Base-by-base conservation (phyloP, 2,113 vertebrate genomes). In the Leucoraja erinaceus region DNA sequence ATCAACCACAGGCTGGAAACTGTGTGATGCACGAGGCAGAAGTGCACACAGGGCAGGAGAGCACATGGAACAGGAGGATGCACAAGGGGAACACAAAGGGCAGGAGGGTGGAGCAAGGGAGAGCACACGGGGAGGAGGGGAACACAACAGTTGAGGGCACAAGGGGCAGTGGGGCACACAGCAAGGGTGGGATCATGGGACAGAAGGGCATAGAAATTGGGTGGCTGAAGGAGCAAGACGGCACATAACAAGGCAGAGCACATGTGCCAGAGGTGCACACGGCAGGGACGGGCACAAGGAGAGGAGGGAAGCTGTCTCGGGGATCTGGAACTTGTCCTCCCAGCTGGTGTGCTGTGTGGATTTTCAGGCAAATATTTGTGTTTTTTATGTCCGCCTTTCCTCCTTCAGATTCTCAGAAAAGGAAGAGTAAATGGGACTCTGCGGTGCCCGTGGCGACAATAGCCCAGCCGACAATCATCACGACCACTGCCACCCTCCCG, bases 401-500 rank as follows among this genome's bases (percentile, higher is more conserved):
- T 93, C 28, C 8, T 93, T 76, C 97, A 98, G 99, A 99, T 81
- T 97, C 98, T 86, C 99, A 99, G 94, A 99, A 99, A 96, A 97
- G 99, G 94, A 99, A 99, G 95, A 99, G 98, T 95, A 99, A 99
- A 93, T 99, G 99, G 99, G 99, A 99, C 95, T 99, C 99, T 0
- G 99, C 98, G 0, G 98, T 99, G 93, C 99, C 99, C 0, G 98
- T 99, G 56, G 97, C 97, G 0, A 98, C 98, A 0, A 95, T 99
- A 94, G 97, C 98, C 14, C 99, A 99, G 96, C 98, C 99, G 92
- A 95, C 97, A 90, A 97, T 99, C 95, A 97, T 99, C 95, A 99
- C 98, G 92, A 99, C 98, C 93, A 97, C 98, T 0, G 98, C 97
- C 0, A 98, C 98, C 0, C 96, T 99, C 92, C 99, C 98, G 0